These are phyloP conservation scores for Athetis lepigone DNA, from an alignment of 2,888 invertebrate genomes.

Conservation along the genomic window DNA sequence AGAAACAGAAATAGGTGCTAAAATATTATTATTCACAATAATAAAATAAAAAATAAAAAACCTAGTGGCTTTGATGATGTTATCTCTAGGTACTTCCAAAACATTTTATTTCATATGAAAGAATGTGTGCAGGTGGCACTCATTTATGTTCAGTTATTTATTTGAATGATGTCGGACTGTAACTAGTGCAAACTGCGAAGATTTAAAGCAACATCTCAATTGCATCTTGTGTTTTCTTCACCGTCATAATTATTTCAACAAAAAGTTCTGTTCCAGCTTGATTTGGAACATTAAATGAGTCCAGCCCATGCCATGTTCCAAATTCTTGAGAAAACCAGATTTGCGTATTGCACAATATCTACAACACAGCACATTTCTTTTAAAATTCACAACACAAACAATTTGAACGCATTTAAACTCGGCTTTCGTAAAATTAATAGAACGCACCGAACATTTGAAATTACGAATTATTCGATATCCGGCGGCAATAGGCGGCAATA, in stretches of 20 bases:
- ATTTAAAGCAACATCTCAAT: neutral
- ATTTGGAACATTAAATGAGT: no score
- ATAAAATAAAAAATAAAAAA: conserved; percentile 1
- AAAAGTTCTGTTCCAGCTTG: neutral
- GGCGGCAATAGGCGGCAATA: conserved; percentile 35
- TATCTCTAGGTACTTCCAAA: neutral
- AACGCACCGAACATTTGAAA: conserved; percentile 26
- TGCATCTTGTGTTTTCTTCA: neutral
- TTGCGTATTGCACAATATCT: neutral
- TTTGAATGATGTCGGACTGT: conserved; percentile 9
- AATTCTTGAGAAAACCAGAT: neutral
- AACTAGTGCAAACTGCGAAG: neutral
- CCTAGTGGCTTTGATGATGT: neutral
- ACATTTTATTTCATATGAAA: neutral
- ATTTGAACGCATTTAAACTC: conserved; percentile 19
- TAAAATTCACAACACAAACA: conserved; percentile 23
- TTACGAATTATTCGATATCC: conserved; percentile 47
- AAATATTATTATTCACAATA: conserved; percentile 1
- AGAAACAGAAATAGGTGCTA: neutral
- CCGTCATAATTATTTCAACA: neutral
- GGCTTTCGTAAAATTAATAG: conserved; percentile 33
- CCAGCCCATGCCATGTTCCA: neutral
- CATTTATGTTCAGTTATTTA: conserved; percentile 12
- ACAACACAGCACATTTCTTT: conserved; percentile 1
- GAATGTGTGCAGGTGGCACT: conserved; percentile 17